Percentiles rank a stretch among this genome's conserved stretches.
phyloP scores from a whole-genome alignment of 2,888 invertebrate genomes.

The Trachelus iudaicus region DNA sequence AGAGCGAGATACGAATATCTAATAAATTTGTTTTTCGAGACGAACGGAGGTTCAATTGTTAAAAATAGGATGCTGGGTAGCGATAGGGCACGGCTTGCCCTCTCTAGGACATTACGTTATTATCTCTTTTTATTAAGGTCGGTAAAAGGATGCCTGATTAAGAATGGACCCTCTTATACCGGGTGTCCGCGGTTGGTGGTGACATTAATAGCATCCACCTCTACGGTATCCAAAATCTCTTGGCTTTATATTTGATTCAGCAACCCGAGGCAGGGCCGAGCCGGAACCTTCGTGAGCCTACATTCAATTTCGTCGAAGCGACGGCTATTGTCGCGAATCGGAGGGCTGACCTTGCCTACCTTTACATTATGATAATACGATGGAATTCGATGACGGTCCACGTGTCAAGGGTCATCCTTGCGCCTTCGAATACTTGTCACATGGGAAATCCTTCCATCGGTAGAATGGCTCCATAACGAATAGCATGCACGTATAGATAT shows the following conservation, averaged over 20 bases:
- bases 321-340: background rate
- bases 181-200: constrained; percentile 53
- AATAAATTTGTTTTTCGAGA: background rate
- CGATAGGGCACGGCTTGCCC: constrained; percentile 24
- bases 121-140: constrained; percentile 36
- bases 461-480: background rate
- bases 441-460: too few relatives aligned
- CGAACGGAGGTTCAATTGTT: background rate
- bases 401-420: background rate
- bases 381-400: background rate
- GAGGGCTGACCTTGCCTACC: background rate
- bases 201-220: constrained; percentile 56
- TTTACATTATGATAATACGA: background rate
- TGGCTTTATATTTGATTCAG: constrained; percentile 61
- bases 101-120: constrained; percentile 38
- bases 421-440: background rate
- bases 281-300: constrained; percentile 51
- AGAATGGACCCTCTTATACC: constrained; percentile 55
- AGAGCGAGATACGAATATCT: background rate
- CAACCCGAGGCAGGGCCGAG: constrained; percentile 23
- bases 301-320: constrained; percentile 44
- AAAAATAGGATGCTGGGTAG: constrained; percentile 31
- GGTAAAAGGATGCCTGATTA: constrained; percentile 46
- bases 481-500: background rate
- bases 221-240: constrained; percentile 29